A percentile compares a stretch with the other conserved stretches of the same genome.
These are phyloP conservation scores for Leptestheria dahalacensis DNA, from an alignment of 1,140 invertebrate genomes.

Conservation along the genomic window DNA sequence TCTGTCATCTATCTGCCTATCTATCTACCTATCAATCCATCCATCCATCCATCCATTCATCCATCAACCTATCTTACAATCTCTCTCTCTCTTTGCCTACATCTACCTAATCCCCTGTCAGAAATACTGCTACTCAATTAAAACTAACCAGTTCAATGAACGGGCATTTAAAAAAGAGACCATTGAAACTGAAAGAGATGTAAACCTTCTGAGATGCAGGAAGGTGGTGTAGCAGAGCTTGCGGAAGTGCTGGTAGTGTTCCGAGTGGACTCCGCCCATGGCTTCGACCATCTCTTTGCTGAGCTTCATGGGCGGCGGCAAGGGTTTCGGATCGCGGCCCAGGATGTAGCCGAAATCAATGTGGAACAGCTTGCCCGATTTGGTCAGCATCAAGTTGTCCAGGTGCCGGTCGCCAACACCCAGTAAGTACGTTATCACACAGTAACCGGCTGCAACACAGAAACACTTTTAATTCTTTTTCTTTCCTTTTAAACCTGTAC, in stretches of 20 bases:
- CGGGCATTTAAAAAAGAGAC: slow-evolving; percentile 13
- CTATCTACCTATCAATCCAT: too few species aligned
- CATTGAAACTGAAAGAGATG: too few species aligned
- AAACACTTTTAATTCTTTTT: too few species aligned
- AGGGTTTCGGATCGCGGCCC: slow-evolving; percentile 92
- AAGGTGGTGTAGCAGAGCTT: slow-evolving; percentile 95
- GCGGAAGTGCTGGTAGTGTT: slow-evolving; percentile 86
- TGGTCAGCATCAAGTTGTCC: slow-evolving; percentile 88
- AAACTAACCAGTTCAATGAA: neutral
- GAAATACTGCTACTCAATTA: too few species aligned
- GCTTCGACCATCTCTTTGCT: slow-evolving; percentile 98
- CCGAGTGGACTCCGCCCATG: slow-evolving; percentile 87
- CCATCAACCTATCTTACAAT: too few species aligned
- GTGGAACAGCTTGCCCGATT: slow-evolving; percentile 84
- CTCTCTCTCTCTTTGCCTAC: too few species aligned
- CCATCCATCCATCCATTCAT: too few species aligned
- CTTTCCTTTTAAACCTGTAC: too few species aligned
- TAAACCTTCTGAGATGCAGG: slow-evolving; percentile 67
- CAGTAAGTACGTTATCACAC: slow-evolving; percentile 93
- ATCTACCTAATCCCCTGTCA: too few species aligned
- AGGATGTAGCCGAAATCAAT: slow-evolving; percentile 99
- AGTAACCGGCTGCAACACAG: slow-evolving; percentile 68
- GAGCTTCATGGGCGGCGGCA: slow-evolving; percentile 96
- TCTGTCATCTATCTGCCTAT: too few species aligned
- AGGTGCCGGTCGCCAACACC: slow-evolving; percentile 96